Evolutionary conservation across 2,888 invertebrate species (phyloP).

Genomic region (Thera britannica): DNA sequence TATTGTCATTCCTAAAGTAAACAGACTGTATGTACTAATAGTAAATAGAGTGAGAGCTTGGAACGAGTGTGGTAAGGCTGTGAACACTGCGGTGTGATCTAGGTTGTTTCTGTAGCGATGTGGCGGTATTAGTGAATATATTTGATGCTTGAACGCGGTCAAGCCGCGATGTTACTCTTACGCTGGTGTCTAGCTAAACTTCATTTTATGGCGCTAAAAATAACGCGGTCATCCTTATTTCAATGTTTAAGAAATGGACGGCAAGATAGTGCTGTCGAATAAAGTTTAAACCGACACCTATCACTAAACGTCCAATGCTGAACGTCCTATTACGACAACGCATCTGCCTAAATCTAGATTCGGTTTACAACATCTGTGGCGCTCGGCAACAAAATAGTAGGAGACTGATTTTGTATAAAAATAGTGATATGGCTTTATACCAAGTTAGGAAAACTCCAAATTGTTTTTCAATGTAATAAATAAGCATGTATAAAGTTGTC

Average conservation of each 20-base stretch:
- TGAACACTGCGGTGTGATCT: slow-evolving; percentile 73
- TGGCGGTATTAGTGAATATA: slow-evolving; percentile 29
- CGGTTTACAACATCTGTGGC: slow-evolving; percentile 57
- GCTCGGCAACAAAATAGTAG: slow-evolving; percentile 79
- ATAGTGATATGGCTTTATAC: slow-evolving; percentile 75
- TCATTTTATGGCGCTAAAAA: neutral
- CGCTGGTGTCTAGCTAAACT: slow-evolving; percentile 2
- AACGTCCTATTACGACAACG: slow-evolving; percentile 66
- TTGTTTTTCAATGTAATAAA: slow-evolving; percentile 39
- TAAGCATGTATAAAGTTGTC: slow-evolving; percentile 39
- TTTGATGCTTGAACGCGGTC: slow-evolving; percentile 44
- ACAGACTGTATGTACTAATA: slow-evolving; percentile 65
- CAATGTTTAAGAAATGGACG: neutral
- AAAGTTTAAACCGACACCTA: slow-evolving; percentile 46
- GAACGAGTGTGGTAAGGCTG: slow-evolving; percentile 81
- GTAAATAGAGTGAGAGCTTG: slow-evolving; percentile 70
- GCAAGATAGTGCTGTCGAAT: neutral
- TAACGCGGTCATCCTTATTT: neutral
- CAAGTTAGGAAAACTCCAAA: slow-evolving; percentile 67
- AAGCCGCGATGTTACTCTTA: slow-evolving; percentile 29
- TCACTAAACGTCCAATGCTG: slow-evolving; percentile 70
- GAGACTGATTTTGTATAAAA: slow-evolving; percentile 83
- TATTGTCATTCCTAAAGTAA: slow-evolving; percentile 75
- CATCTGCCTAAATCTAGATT: slow-evolving; percentile 58
- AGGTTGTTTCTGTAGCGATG: slow-evolving; percentile 55